Base-by-base conservation (phyloP, 2,113 vertebrate species). In the Ondatra zibethicus region DNA sequence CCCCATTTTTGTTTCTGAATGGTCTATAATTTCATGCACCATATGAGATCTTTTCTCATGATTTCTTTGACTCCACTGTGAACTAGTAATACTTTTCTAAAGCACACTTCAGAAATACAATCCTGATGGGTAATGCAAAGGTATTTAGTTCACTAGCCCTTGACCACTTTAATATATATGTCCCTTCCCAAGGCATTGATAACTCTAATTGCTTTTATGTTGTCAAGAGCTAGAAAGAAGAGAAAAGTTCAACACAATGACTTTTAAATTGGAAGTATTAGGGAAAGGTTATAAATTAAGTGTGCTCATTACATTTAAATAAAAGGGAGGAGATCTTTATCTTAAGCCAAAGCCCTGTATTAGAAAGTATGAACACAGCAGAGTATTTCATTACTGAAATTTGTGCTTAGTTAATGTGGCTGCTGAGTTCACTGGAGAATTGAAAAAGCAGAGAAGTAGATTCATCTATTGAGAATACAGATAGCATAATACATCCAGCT, bases 121-220 rank as follows among this genome's bases (percentile, higher is more conserved):
- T 17, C 0, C 33, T 3, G 5, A 16, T 42, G 76, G 36, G 17
- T 76, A 92, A 93, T 65, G 82, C 96, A 90, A 94, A 45, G 58
- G 42, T 21, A 73, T 45, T 86, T n/a, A 39, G 6, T n/a, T 94
- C 72, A 94, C 6, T 25, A 70, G 96, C 58, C 7, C 25, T 97
- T 97, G 10, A 89, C 36, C 42, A 21, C 96, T 94, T 93, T 33
- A 94, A 77, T 7, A 89, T 12, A 89, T 42, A 16, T 0, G 50
- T 70, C 77, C 6, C 25, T n/a, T 3, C 52, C 50, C 70, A 91
- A 27, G 75, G 80, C 13, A 76, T 10, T 88, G 89, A 29, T 95
- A 63, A 90, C 92, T 36, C 0, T 90, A 96, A 95, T 86, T 96
- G 82, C 1, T 91, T 97, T 97, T 77, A 68, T 70, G 68, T n/a